A percentile compares a stretch with the other conserved stretches of the same genome.
Conservation (phyloP, 2,797 vertebrate species). For the Ctenopoma multispine region DNA sequence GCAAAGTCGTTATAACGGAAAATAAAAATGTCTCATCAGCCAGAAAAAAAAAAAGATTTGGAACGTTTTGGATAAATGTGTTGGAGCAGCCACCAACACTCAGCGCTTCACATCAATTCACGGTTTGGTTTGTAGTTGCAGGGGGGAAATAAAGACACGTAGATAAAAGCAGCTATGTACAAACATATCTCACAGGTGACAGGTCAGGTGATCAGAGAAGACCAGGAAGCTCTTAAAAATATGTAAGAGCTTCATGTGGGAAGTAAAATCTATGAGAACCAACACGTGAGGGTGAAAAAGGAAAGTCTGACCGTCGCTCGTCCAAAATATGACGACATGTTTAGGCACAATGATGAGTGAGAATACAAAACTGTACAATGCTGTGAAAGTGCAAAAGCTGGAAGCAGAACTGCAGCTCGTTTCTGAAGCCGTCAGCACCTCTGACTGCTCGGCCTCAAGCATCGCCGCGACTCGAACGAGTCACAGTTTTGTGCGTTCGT, state of each 20-base stretch:
- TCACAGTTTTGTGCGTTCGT: neutral
- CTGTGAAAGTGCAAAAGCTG: constrained; percentile 57
- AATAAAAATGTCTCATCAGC: constrained; percentile 20
- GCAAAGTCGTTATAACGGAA: constrained; percentile 57
- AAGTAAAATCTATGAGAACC: neutral
- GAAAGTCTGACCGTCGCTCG: neutral
- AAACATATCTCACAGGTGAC: constrained; percentile 31
- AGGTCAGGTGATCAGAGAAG: neutral
- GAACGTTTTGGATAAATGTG: constrained; percentile 10
- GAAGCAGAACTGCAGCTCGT: constrained; percentile 34
- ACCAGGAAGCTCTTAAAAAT: neutral
- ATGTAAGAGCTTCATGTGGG: neutral
- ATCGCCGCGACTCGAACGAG: neutral
- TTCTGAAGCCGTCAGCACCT: neutral
- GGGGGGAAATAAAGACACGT: constrained; percentile 35
- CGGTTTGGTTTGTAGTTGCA: neutral
- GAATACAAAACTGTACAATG: constrained; percentile 61
- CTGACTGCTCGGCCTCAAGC: neutral
- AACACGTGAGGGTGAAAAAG: neutral
- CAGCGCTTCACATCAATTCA: neutral
- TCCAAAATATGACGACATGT: constrained; percentile 14
- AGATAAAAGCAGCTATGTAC: constrained; percentile 54
- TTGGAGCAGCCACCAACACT: neutral
- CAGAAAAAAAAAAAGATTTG: constrained; percentile 6
- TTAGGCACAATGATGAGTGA: constrained; percentile 66